Evolutionary conservation across 2,797 vertebrate genomes (phyloP), one percentile per base, ranked within the genome.

Genomic region (Craterocephalus amniculus): DNA sequence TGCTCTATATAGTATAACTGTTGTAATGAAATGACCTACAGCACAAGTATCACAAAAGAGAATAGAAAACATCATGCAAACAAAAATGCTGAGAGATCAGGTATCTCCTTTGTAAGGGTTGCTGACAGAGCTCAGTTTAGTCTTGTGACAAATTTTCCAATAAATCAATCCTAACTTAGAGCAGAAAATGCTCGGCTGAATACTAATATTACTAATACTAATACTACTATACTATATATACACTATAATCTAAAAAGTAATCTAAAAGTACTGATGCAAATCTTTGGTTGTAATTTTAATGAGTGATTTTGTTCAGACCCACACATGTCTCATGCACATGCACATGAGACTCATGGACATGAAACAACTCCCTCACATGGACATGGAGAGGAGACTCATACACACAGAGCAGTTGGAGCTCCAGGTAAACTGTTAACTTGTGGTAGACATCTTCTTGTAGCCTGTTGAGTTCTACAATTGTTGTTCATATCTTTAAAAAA

Each of bases 331-430:
- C 58, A 55, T 0, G 36, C 35, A 34, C 58, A 32, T 32, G 20
- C 4, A 6, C 27, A 51, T 31, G 48, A 40, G 11, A 54, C 26
- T 38, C 57, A 60, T 22, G 45, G 45, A 4, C 67, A 70, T 29
- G 31, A 32, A 20, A 32, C 64, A 31, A 35, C 40, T 38, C 6
- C 54, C 8, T 66, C 38, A 8, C 63, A 58, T 48, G 64, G 54
- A 58, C 64, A 67, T 34, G 22, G 54, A 20, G 40, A 49, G 16
- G 65, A 34, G n/a, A 16, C 13, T 13, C 40, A 40, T 5, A 8
- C n/a, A 34, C 13, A 45, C 43, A 27, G 22, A 48, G 26, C 58
- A 31, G 13, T 13, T 67, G 65, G 16, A 36, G 13, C 5, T 4
- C 40, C 58, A 40, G 58, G 58, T 59, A 59, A 22, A 22, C 13